phyloP scores from a whole-genome alignment of 1,140 invertebrate species.

The Brachionus plicatilis region DNA sequence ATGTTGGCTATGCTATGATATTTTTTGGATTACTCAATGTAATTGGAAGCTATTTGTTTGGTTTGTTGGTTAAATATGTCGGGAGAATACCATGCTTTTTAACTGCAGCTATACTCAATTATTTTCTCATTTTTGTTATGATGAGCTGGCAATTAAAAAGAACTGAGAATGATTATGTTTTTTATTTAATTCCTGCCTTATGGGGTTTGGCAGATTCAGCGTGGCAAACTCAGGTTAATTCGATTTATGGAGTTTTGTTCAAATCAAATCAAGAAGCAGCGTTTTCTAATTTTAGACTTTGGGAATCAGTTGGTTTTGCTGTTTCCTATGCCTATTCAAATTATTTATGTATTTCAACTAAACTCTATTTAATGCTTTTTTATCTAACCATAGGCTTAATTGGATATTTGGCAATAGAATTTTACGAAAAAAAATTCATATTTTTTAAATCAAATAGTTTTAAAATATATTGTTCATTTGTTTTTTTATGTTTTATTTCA shows the following conservation, averaged over 20 bases:
- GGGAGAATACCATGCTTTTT: conserved; percentile 79
- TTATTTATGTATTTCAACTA: conserved; percentile 76
- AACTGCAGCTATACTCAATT: conserved; percentile 58
- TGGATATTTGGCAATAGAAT: background rate
- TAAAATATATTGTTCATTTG: background rate
- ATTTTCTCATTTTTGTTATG: conserved; percentile 42
- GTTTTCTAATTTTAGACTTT: conserved; percentile 85
- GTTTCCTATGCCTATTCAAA: conserved; percentile 73
- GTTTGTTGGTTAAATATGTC: conserved; percentile 82
- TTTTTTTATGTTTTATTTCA: background rate
- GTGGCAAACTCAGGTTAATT: conserved; percentile 91
- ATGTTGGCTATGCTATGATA: conserved; percentile 90
- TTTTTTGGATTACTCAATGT: conserved; percentile 86
- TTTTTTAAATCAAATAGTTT: background rate
- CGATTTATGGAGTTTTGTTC: conserved; percentile 83
- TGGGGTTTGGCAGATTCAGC: conserved; percentile 82
- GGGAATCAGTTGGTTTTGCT: conserved; percentile 84
- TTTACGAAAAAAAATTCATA: background rate
- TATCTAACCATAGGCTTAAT: background rate
- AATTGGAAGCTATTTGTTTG: conserved; percentile 77
- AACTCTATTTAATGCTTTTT: conserved; percentile 75
- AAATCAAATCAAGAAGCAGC: conserved; percentile 84
- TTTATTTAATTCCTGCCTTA: conserved; percentile 77
- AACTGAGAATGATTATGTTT: conserved; percentile 64
- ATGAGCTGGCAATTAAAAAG: conserved; percentile 72